Evolutionary conservation across 2,797 vertebrate genomes (phyloP).

Genomic region (Rhynchotus rufescens): DNA sequence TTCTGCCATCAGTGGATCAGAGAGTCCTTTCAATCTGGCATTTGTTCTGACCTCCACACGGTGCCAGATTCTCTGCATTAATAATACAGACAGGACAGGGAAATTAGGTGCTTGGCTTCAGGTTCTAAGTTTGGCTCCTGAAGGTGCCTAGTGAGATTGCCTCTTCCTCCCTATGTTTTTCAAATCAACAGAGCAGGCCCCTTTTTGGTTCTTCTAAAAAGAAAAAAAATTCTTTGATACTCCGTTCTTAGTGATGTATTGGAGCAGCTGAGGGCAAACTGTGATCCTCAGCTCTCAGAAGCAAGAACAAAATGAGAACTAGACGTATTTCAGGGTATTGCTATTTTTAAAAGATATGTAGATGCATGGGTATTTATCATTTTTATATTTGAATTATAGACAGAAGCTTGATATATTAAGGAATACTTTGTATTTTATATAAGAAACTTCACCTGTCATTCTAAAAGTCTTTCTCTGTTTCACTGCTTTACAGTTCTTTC

Average conservation of each 20-base stretch:
- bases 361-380: background rate
- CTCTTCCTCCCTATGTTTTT: background rate
- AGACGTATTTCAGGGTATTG: background rate
- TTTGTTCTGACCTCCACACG: background rate
- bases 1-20: background rate
- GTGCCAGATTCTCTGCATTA: background rate
- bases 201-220: slow-evolving; percentile 31
- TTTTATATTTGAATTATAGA: background rate
- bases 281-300: background rate
- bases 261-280: slow-evolving; percentile 11
- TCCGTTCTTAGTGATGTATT: background rate
- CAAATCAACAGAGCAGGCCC: background rate
- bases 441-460: background rate
- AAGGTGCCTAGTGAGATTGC: slow-evolving; percentile 4
- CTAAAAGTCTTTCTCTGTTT: background rate
- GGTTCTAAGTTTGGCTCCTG: background rate
- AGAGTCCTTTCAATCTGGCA: background rate
- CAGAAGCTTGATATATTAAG: background rate
- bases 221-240: background rate
- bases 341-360: background rate
- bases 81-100: no score
- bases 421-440: background rate
- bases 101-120: no score
- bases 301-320: background rate
- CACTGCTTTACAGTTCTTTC: background rate